These are phyloP conservation scores for Lepisosteus oculatus DNA, from an alignment of 2,113 vertebrate genomes.

Conservation along the genomic window DNA sequence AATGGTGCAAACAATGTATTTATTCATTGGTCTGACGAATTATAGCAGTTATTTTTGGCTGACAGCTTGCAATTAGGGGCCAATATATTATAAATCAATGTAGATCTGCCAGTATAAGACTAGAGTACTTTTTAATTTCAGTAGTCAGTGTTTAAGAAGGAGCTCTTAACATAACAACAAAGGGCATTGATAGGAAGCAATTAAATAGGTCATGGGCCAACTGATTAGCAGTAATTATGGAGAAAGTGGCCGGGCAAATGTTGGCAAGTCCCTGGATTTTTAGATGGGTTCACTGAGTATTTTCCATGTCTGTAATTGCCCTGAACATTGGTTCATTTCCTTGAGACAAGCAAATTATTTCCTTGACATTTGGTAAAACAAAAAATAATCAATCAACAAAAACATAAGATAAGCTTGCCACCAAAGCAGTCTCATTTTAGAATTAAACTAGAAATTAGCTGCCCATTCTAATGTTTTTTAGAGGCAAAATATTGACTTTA, in stretches of 20 bases:
- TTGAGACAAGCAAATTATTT: slow-evolving; percentile 8
- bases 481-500: no score
- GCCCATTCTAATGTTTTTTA: no score
- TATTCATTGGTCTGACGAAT: slow-evolving; percentile 1
- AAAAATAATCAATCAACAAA: neutral
- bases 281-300: neutral
- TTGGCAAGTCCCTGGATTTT: neutral
- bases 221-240: slow-evolving; percentile 36
- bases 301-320: slow-evolving; percentile 7
- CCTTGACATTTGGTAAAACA: slow-evolving; percentile 2
- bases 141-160: slow-evolving; percentile 12
- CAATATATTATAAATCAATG: neutral
- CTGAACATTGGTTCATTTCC: slow-evolving; percentile 10
- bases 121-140: neutral
- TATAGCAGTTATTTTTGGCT: slow-evolving; percentile 15
- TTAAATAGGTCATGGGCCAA: slow-evolving; percentile 25
- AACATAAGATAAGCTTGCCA: no score
- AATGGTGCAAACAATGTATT: slow-evolving; percentile 3
- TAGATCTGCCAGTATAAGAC: slow-evolving; percentile 2
- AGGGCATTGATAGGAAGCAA: slow-evolving; percentile 20
- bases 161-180: slow-evolving; percentile 16
- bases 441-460: no score
- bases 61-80: neutral
- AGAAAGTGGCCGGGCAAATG: slow-evolving; percentile 16
- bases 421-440: no score